A percentile compares a stretch with the other conserved stretches of the same genome.
These are phyloP conservation scores for Podabrus alpinus DNA, from an alignment of 2,888 invertebrate genomes.

Conservation along the genomic window DNA sequence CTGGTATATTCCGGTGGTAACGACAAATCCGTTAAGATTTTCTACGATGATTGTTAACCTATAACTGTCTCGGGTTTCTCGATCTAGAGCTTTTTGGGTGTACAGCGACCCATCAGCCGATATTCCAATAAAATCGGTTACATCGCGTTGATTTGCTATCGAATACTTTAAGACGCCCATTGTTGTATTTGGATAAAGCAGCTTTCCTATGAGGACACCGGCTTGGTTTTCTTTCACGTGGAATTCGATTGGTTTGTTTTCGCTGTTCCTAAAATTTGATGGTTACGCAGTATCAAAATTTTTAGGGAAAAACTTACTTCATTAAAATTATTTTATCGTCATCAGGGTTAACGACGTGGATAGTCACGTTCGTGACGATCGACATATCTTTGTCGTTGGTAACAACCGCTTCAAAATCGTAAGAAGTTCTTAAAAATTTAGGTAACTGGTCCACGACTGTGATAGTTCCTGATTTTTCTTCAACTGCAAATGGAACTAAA, in stretches of 20 bases:
- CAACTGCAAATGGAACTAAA: conserved; percentile 88
- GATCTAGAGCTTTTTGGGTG: conserved; percentile 74
- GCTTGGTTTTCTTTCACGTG: conserved; percentile 77
- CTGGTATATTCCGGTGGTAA: conserved; percentile 77
- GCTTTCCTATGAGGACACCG: conserved; percentile 73
- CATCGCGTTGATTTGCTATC: conserved; percentile 83
- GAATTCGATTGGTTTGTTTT: conserved; percentile 72
- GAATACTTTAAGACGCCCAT: conserved; percentile 65
- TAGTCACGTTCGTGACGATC: conserved; percentile 80
- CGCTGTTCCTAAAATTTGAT: conserved; percentile 56
- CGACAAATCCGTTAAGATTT: conserved; percentile 67
- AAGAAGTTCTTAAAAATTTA: conserved; percentile 69
- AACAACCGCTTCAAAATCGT: conserved; percentile 84
- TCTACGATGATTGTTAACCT: conserved; percentile 81
- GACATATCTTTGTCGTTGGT: conserved; percentile 67
- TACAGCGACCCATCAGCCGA: conserved; percentile 80
- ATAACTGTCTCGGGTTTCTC: conserved; percentile 74
- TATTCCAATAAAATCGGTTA: conserved; percentile 77
- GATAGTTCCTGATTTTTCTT: conserved; percentile 84
- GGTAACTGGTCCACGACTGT: conserved; percentile 78
- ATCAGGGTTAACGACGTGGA: conserved; percentile 79
- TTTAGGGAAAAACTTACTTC: conserved; percentile 57
- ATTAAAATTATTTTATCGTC: conserved; percentile 70
- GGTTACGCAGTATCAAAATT: background rate
- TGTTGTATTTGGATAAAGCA: conserved; percentile 60